These are phyloP conservation scores for Eurytoma adleriae DNA, from an alignment of 2,888 invertebrate genomes.

Conservation along the genomic window DNA sequence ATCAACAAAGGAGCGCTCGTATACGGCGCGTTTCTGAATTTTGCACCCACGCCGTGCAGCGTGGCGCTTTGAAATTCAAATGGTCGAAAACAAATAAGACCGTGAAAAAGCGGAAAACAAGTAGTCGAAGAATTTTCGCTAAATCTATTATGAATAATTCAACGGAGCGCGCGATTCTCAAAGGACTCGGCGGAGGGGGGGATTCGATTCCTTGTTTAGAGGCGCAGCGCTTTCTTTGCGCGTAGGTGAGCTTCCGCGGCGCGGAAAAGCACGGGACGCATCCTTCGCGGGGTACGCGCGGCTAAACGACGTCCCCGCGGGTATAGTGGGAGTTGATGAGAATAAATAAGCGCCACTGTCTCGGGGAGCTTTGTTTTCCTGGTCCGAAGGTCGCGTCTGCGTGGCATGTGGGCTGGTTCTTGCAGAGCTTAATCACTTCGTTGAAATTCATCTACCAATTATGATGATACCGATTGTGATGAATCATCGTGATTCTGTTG, in stretches of 20 bases:
- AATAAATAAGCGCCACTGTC: conserved; percentile 34
- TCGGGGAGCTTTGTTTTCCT: conserved; percentile 16
- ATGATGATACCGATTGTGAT: too few relatives aligned
- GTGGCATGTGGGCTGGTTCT: too few relatives aligned
- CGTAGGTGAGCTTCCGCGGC: neutral
- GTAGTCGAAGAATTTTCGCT: conserved; percentile 9
- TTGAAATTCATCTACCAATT: conserved; percentile 6
- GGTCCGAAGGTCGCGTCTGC: neutral
- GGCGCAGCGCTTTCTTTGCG: neutral
- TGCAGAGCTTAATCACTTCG: conserved; percentile 13
- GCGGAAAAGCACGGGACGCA: conserved; percentile 1
- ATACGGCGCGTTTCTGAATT: too few relatives aligned
- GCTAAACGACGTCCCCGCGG: conserved; percentile 7
- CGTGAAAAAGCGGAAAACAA: neutral
- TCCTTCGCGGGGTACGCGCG: neutral
- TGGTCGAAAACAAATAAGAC: neutral
- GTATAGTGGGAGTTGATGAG: conserved; percentile 8
- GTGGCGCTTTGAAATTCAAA: neutral
- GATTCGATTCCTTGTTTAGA: conserved; percentile 29
- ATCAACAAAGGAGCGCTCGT: too few relatives aligned
- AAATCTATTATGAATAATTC: conserved; percentile 36
- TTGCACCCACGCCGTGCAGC: too few relatives aligned
- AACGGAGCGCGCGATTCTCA: conserved; percentile 33
- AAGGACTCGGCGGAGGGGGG: conserved; percentile 20
- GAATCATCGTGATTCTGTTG: too few relatives aligned